Base-by-base conservation (phyloP, 2,113 vertebrate species). In the Nannobrachium achirus region DNA sequence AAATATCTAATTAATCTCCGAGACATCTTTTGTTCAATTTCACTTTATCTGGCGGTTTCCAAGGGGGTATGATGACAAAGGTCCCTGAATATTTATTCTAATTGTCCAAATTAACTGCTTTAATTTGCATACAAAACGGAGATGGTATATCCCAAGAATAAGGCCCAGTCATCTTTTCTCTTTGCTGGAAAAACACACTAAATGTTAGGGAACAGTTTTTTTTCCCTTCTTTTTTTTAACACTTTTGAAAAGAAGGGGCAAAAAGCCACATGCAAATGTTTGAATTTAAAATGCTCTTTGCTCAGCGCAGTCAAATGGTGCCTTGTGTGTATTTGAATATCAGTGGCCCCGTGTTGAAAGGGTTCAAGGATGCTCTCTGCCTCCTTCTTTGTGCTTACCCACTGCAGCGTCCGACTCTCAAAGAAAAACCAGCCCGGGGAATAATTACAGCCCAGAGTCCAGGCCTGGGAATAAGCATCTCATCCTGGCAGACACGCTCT, bases 1-100 rank as follows among this genome's bases (percentile, higher is more conserved):
- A 98, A 97, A 98, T 98, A 97, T 98, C 97, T 97, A 98, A 99
- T 98, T 98, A 97, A 98, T 98, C 95, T 97, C 94, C 93, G 94
- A 95, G 95, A 96, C 96, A 97, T 96, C 95, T 97, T 98, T 98
- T 98, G 95, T 99, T 97, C 95, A 93, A 86, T 90, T 94, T 93
- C 95, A 95, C 94, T 97, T 98, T 97, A 97, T 97, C 94, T 93
- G 91, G 91, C 93, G 93, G 93, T 93, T 94, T 96, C 95, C 94
- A 75, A 90, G 76, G 96, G 95, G 94, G 93, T 92, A 94, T 93
- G 67, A 92, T 93, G 95, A 98, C 95, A 99, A 98, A 95, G 92
- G 94, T 93, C 94, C 91, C 94, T 95, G 96, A 96, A 97, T 95
- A 96, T 98, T 96, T 92, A 95, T 98, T 98, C 96, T 98, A 99